Evolutionary conservation across 2,113 vertebrate species (phyloP), one percentile per base, ranked within the genome.

Genomic region (Catharus bicknelli): DNA sequence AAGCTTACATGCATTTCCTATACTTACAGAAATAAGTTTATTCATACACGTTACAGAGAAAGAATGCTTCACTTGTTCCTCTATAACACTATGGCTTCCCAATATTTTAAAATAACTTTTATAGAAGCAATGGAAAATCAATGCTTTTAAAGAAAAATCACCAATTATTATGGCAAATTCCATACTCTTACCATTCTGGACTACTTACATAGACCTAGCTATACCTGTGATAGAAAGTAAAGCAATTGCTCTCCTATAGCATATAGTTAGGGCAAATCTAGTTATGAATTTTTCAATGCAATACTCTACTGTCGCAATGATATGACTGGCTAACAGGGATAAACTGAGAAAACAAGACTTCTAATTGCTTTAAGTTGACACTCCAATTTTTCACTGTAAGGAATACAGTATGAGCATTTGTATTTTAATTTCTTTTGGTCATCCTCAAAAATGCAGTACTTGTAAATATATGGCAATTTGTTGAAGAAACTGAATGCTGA

Each of bases 61-160:
- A 70, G 25, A 78, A 45, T 13, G 13, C 2, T 19, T 14, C 11
- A 7, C 16, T 57, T 43, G 1, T 32, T 86, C 10, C 59, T 55
- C 36, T 9, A 7, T 19, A 67, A 12, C 2, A 4, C 16, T 47
- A 7, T 0, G 1, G 1, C n/a, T 87, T 82, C 4, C 19, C 5
- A 16, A 14, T 67, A 9, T 83, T 58, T 32, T 25, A 63, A 62
- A 74, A 70, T 30, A 38, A 8, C 2, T 2, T 72, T 83, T 47
- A 45, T 5, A 58, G 16, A 86, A 20, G 4, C 9, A 32, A 36
- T 6, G 4, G 36, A 78, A 82, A 2, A 74, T 20, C 1, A 10
- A 8, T 62, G 7, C 16, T 83, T 86, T 66, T 38, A 66, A 61
- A 69, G 32, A 73, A 69, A 27, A 18, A 47, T 87, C 38, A 59